These are phyloP conservation scores for Elephantulus edwardii DNA, from an alignment of 2,113 vertebrate genomes.

Conservation along the genomic window DNA sequence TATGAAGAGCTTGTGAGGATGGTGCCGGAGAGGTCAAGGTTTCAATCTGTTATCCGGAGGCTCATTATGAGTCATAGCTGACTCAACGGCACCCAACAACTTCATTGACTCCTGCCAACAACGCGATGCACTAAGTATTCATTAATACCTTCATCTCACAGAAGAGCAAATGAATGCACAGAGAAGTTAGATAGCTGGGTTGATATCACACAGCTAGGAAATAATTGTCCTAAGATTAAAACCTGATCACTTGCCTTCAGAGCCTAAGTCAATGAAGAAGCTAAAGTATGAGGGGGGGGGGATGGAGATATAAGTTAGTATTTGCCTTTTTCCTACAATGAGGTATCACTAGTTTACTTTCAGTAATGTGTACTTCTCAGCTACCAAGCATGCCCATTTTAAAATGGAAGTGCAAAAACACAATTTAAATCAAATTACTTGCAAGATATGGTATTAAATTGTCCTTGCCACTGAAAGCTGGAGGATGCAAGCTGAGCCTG, in stretches of 20 bases:
- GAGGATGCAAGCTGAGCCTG: conserved; percentile 66
- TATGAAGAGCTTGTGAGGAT: no score
- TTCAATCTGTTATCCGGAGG: no score
- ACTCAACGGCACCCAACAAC: no score
- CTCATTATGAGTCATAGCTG: neutral
- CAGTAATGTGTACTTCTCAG: conserved; percentile 32
- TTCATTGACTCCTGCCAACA: neutral
- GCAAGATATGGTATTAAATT: conserved; percentile 63
- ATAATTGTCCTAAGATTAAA: neutral
- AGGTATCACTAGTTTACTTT: conserved; percentile 23
- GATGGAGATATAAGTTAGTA: neutral
- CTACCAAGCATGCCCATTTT: conserved; percentile 27
- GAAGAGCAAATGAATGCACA: neutral
- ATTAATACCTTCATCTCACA: neutral
- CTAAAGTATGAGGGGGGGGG: neutral
- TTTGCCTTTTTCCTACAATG: conserved; percentile 37
- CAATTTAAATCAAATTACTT: conserved; percentile 74
- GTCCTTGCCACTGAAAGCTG: conserved; percentile 39
- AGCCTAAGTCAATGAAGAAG: neutral
- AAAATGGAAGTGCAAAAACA: conserved; percentile 69
- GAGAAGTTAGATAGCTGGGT: neutral
- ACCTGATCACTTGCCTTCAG: neutral
- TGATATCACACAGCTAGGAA: neutral
- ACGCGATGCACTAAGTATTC: neutral
- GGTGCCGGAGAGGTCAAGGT: no score